phyloP scores from a whole-genome alignment of 2,113 vertebrate species.

The Thamnophis sirtalis region DNA sequence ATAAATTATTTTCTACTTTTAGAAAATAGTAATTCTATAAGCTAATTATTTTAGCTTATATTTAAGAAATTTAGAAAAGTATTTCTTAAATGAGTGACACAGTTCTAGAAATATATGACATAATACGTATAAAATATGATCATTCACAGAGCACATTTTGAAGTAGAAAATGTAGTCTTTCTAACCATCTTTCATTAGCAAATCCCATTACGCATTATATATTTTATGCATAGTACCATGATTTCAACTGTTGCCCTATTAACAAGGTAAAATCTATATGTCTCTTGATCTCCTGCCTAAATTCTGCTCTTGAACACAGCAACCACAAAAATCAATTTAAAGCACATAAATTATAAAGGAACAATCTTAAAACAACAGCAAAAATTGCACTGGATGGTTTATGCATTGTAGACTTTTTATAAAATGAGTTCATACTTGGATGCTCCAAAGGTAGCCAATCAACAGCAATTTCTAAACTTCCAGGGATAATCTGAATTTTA shows the following conservation, averaged over 20 bases:
- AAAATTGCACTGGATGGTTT: not conserved
- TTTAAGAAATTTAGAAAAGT: not conserved
- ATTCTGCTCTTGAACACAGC: not conserved
- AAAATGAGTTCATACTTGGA: slow-evolving; percentile 78
- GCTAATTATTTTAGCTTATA: not conserved
- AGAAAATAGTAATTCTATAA: too few relatives aligned
- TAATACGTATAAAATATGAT: not conserved
- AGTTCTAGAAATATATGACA: not conserved
- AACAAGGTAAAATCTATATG: not conserved
- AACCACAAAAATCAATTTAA: not conserved
- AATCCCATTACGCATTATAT: not conserved
- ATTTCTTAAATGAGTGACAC: not conserved
- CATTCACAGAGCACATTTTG: not conserved
- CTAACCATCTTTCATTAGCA: not conserved
- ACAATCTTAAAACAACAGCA: not conserved
- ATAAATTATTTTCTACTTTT: not conserved
- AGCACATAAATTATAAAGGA: not conserved
- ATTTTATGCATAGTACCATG: too few relatives aligned
- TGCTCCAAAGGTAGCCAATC: slow-evolving; percentile 91
- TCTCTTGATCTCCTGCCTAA: not conserved
- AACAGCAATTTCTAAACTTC: slow-evolving; percentile 84
- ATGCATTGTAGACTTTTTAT: not conserved
- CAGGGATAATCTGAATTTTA: slow-evolving; percentile 92
- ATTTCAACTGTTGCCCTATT: not conserved
- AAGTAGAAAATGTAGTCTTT: not conserved